A percentile compares a stretch with the other conserved stretches of the same genome.
Conservation (phyloP, 2,797 vertebrate species). For the Ctenopoma kingsleyae region DNA sequence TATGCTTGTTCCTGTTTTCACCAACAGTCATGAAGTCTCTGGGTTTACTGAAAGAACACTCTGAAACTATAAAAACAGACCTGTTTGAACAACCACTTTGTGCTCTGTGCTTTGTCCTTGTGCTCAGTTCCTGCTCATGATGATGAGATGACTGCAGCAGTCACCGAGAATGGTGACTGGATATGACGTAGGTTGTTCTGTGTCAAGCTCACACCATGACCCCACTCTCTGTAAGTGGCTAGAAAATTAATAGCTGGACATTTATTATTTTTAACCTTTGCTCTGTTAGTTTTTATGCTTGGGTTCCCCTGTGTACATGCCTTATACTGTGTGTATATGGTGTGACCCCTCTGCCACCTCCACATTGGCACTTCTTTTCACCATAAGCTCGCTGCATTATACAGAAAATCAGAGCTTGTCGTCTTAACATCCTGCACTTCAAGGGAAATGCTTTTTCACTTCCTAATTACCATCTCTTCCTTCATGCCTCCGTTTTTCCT, state of each 20-base stretch:
- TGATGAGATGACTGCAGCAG: background rate
- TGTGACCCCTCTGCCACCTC: slow-evolving; percentile 24
- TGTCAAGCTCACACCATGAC: background rate
- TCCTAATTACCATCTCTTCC: slow-evolving; percentile 60
- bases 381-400: slow-evolving; percentile 15
- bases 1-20: background rate
- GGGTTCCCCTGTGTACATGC: background rate
- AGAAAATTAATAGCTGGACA: background rate
- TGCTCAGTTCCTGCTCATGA: background rate
- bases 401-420: slow-evolving; percentile 30
- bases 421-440: slow-evolving; percentile 41
- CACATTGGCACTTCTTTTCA: slow-evolving; percentile 31
- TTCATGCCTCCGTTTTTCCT: slow-evolving; percentile 30
- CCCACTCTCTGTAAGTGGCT: background rate
- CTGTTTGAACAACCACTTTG: background rate
- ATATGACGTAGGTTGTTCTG: background rate
- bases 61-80: background rate
- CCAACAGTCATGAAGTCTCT: background rate
- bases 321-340: background rate
- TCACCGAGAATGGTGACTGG: no score
- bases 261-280: background rate
- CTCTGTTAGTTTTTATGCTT: background rate
- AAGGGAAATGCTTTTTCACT: slow-evolving; percentile 32
- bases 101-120: background rate
- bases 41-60: background rate